Percentiles rank a stretch among this genome's conserved stretches.
Conservation (phyloP, 2,888 invertebrate species). For the Andrena bicolor region DNA sequence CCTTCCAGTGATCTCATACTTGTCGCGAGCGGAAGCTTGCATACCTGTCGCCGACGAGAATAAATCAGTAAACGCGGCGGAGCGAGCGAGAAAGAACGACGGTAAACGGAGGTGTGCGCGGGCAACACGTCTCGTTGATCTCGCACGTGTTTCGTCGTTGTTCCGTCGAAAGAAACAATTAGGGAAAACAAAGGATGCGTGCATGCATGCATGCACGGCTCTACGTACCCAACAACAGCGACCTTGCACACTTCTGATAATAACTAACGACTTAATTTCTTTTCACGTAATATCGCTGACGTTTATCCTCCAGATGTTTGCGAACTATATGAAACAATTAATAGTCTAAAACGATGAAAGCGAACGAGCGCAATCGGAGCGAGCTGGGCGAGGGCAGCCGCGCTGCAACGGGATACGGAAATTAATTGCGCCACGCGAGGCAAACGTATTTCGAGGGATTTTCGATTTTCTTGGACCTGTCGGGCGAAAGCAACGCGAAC, state of each 20-base stretch:
- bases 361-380: neutral
- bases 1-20: neutral
- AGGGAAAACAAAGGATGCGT: conserved; percentile 51
- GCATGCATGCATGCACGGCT: conserved; percentile 41
- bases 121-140: conserved; percentile 8
- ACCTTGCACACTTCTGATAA: conserved; percentile 60
- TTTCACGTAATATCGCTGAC: conserved; percentile 39
- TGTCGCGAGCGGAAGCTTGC: neutral
- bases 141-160: conserved; percentile 20
- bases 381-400: neutral
- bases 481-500: neutral
- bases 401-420: neutral
- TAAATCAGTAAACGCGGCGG: neutral
- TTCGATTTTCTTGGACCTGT: neutral
- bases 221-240: conserved; percentile 13
- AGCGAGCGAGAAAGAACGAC: neutral
- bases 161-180: conserved; percentile 52
- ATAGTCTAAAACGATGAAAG: neutral
- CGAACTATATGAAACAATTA: conserved; percentile 31
- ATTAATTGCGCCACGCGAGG: neutral
- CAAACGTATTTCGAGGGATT: neutral
- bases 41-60: conserved; percentile 5
- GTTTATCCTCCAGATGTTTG: conserved; percentile 17
- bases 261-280: conserved; percentile 56
- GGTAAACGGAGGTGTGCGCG: neutral